A percentile compares a stretch with the other conserved stretches of the same genome.
Conservation (phyloP, 2,888 invertebrate genomes). For the Monopis laevigella region DNA sequence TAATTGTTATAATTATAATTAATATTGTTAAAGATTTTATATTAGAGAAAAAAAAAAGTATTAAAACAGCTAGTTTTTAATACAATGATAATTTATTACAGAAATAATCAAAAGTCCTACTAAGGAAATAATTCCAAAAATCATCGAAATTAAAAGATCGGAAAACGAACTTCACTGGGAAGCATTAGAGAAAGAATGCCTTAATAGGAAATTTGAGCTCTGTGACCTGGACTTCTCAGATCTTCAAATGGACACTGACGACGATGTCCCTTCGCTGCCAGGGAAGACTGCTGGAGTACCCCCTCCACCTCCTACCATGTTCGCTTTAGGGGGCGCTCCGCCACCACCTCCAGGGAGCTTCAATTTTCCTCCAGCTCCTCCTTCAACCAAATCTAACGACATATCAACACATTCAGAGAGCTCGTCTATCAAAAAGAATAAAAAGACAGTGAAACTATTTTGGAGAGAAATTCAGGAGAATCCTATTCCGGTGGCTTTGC, state of each 20-base stretch:
- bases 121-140: slow-evolving; percentile 71
- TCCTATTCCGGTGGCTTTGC: slow-evolving; percentile 56
- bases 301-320: slow-evolving; percentile 80
- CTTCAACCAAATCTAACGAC: slow-evolving; percentile 42
- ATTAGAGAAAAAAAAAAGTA: background rate
- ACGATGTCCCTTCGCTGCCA: slow-evolving; percentile 76
- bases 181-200: slow-evolving; percentile 77
- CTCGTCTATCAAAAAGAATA: slow-evolving; percentile 80
- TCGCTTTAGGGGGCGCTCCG: slow-evolving; percentile 53
- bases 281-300: slow-evolving; percentile 74
- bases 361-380: slow-evolving; percentile 54
- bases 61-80: too few species aligned
- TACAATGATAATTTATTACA: slow-evolving; percentile 34
- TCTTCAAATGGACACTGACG: slow-evolving; percentile 87
- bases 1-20: too few species aligned
- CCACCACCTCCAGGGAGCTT: slow-evolving; percentile 63
- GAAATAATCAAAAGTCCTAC: slow-evolving; percentile 79
- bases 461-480: slow-evolving; percentile 95
- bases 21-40: too few species aligned
- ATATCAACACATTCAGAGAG: slow-evolving; percentile 43
- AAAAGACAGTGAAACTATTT: slow-evolving; percentile 97
- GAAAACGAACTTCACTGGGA: slow-evolving; percentile 98
- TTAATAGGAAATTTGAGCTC: slow-evolving; percentile 79
- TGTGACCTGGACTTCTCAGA: slow-evolving; percentile 98
- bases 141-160: slow-evolving; percentile 80